Conservation (phyloP, 2,797 vertebrate genomes). For the Megaceryle alcyon region DNA sequence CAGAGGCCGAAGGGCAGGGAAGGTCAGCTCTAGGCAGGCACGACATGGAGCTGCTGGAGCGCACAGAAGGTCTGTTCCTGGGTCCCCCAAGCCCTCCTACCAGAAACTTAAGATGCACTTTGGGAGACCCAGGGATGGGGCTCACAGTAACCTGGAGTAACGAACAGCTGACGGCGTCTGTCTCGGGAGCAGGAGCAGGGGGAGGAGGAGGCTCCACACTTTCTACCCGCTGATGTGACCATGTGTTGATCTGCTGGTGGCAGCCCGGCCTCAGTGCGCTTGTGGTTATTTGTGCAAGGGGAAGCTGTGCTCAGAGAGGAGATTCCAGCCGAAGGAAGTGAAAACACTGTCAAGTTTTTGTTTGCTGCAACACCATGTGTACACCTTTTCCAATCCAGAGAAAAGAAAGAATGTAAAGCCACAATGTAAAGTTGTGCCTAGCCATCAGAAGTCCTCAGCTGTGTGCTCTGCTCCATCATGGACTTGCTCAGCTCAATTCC, state of each 20-base stretch:
- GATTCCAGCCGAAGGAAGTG: not conserved
- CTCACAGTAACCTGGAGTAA: conserved; percentile 1
- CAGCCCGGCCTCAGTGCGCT: accelerated
- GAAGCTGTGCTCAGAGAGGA: not conserved
- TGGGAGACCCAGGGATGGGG: conserved; percentile 15
- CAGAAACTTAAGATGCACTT: conserved; percentile 68
- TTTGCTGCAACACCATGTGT: not conserved
- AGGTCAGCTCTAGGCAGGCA: conserved; percentile 29
- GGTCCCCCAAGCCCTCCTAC: conserved; percentile 13
- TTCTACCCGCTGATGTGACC: accelerated
- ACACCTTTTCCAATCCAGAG: not conserved
- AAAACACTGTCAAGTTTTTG: not conserved
- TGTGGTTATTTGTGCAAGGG: not conserved
- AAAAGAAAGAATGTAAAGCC: not conserved
- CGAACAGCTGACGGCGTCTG: not conserved
- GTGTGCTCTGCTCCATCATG: not conserved
- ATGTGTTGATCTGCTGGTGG: not conserved
- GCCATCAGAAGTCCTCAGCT: not conserved
- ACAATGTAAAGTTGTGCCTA: not conserved
- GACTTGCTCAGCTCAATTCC: not conserved
- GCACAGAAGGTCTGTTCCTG: conserved; percentile 39
- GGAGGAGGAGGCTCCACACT: not conserved
- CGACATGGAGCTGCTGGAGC: not conserved
- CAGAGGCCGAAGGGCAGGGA: conserved; percentile 65
- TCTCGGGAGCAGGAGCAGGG: not conserved